Conservation (phyloP, 2,888 invertebrate genomes). For the Nomada ruficornis region DNA sequence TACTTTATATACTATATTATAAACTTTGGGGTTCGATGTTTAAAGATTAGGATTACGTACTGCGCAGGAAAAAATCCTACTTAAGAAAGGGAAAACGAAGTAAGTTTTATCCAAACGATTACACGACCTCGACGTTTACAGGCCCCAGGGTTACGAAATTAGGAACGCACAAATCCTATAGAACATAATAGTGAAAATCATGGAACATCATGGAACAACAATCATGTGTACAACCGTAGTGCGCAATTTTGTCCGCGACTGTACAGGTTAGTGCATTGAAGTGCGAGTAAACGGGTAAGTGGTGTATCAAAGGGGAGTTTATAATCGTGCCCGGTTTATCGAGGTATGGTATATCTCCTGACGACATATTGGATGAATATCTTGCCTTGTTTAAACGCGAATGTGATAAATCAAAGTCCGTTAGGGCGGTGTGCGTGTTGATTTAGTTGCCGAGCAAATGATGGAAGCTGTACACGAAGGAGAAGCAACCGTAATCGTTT, state of each 20-base stretch:
- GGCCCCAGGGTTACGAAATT: too few species aligned
- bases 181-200: too few species aligned
- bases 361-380: constrained; percentile 16
- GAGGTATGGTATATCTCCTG: constrained; percentile 14
- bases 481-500: background rate
- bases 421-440: background rate
- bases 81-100: background rate
- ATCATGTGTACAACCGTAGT: too few species aligned
- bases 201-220: too few species aligned
- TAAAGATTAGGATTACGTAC: too few species aligned
- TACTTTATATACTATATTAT: too few species aligned
- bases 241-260: too few species aligned
- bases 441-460: constrained; percentile 1
- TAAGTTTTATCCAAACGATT: too few species aligned
- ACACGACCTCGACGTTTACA: too few species aligned
- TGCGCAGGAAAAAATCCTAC: background rate
- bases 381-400: background rate
- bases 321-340: constrained; percentile 9
- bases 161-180: too few species aligned
- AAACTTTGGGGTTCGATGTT: too few species aligned
- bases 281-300: background rate
- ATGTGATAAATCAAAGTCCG: constrained; percentile 34
- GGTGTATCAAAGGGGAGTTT: background rate
- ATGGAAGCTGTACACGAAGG: constrained; percentile 4
- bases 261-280: background rate